Evolutionary conservation across 2,888 invertebrate species (phyloP).

Genomic region (Limnephilus auricula): DNA sequence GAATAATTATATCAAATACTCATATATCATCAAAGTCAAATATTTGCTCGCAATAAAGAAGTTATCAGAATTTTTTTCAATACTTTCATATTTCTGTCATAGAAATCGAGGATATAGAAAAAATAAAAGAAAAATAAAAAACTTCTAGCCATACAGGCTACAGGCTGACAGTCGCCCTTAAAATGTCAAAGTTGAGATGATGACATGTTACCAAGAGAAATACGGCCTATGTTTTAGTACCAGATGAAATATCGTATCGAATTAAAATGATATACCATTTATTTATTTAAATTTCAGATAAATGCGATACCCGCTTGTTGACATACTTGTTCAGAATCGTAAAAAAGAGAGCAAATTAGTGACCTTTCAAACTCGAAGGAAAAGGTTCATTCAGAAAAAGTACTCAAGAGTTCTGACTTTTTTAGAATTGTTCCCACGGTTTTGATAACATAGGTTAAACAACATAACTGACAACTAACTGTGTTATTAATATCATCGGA

Average conservation of each 20-base stretch:
- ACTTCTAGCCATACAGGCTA: background rate
- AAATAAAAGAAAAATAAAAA: background rate
- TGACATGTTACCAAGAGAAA: background rate
- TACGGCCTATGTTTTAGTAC: background rate
- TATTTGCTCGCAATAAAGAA: background rate
- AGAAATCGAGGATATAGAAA: background rate
- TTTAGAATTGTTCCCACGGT: background rate
- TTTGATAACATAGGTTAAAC: background rate
- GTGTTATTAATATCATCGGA: background rate
- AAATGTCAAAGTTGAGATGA: constrained; percentile 18
- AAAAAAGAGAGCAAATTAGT: too few relatives aligned
- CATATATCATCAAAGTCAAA: too few relatives aligned
- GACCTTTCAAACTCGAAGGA: too few relatives aligned
- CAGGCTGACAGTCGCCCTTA: background rate
- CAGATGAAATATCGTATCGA: background rate
- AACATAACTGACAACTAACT: background rate
- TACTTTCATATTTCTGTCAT: background rate
- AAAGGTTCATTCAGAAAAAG: background rate
- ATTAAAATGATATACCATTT: background rate
- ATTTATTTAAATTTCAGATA: background rate
- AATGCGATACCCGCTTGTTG: too few relatives aligned
- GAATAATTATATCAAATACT: background rate
- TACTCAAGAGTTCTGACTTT: background rate
- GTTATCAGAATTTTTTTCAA: background rate
- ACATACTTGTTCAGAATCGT: too few relatives aligned